Evolutionary conservation across 2,113 vertebrate species (phyloP).

Genomic region (Elanus axillaris): DNA sequence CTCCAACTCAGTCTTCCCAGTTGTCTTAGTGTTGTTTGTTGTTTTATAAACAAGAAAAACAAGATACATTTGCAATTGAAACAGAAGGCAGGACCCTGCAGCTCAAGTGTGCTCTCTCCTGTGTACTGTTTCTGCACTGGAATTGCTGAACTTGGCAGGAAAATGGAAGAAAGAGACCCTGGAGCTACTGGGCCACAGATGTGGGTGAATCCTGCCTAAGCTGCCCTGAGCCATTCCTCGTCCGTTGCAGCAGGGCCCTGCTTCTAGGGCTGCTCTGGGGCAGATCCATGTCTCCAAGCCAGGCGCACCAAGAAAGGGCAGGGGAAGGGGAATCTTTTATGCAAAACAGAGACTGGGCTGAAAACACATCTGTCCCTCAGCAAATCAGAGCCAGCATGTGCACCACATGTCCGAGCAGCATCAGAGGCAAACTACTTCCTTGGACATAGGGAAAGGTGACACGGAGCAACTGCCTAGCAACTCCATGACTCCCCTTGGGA

Average conservation of each 20-base stretch:
- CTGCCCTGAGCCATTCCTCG: background rate
- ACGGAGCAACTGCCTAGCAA: background rate
- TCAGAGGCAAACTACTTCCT: background rate
- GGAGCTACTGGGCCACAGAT: background rate
- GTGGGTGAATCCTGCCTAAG: background rate
- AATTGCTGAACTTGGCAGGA: background rate
- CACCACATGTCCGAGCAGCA: background rate
- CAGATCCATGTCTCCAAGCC: background rate
- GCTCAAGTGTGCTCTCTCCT: background rate
- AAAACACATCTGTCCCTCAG: background rate
- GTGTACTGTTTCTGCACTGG: background rate
- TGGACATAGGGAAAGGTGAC: background rate
- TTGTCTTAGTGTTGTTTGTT: background rate
- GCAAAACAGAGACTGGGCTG: background rate
- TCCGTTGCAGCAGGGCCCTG: background rate
- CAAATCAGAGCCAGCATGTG: background rate
- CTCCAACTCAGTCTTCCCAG: background rate
- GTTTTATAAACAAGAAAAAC: background rate
- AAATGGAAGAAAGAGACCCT: background rate
- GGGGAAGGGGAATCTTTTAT: background rate
- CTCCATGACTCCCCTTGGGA: background rate
- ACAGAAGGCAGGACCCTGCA: background rate
- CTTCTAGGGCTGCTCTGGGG: background rate
- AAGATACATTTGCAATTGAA: background rate
- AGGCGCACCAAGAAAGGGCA: background rate